These are phyloP conservation scores for Diadegma fenestrale DNA, from an alignment of 2,888 invertebrate genomes.

Conservation along the genomic window DNA sequence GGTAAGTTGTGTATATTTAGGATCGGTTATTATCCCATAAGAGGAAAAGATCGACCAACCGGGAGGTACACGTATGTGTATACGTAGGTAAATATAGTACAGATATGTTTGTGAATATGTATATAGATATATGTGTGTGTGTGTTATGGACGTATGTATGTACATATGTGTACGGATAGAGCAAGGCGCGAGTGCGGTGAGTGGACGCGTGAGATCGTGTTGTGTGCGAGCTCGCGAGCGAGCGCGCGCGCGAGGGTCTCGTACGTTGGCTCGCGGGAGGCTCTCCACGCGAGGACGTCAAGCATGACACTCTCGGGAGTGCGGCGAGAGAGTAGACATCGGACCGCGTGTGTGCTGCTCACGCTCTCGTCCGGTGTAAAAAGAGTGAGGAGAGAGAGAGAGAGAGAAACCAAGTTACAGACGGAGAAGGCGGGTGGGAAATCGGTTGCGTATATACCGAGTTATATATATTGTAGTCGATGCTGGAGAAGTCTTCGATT, in stretches of 20 bases:
- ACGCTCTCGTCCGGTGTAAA: constrained; percentile 55
- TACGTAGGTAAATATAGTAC: constrained; percentile 20
- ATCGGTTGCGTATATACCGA: constrained; percentile 68
- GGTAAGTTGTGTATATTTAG: constrained; percentile 62
- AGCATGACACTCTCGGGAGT: constrained; percentile 70
- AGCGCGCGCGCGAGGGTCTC: constrained; percentile 61
- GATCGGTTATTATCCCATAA: constrained; percentile 65
- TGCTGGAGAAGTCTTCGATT: constrained; percentile 75
- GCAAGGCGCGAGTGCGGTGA: constrained; percentile 46
- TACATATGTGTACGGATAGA: constrained; percentile 9
- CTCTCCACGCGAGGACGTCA: constrained; percentile 69
- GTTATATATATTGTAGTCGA: constrained; percentile 53
- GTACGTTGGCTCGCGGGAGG: constrained; percentile 68
- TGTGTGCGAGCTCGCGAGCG: constrained; percentile 55
- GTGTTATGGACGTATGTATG: not conserved
- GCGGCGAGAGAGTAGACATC: constrained; percentile 66
- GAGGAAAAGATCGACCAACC: constrained; percentile 62
- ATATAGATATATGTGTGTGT: constrained; percentile 12
- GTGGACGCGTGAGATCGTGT: constrained; percentile 57
- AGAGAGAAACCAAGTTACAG: constrained; percentile 46
- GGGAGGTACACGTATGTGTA: constrained; percentile 25
- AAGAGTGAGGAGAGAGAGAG: constrained; percentile 66
- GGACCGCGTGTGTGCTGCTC: constrained; percentile 70
- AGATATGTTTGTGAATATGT: not conserved
- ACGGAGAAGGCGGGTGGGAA: constrained; percentile 73